Evolutionary conservation across 2,888 invertebrate species (phyloP).

Genomic region (Latheticus oryzae): DNA sequence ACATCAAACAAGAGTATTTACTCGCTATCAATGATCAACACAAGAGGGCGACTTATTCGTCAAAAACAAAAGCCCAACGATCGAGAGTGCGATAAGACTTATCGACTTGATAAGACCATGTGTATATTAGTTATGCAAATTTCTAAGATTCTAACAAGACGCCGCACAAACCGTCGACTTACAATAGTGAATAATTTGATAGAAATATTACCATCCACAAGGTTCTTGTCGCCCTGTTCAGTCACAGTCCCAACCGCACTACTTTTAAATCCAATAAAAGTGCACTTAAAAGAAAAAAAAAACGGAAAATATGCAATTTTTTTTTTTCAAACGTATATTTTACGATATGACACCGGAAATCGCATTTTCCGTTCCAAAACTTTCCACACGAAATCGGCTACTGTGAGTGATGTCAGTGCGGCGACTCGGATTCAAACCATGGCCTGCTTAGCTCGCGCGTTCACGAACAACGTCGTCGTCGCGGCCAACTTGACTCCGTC

Average conservation of each 20-base stretch:
- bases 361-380: constrained; percentile 36
- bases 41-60: not conserved
- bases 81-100: constrained; percentile 20
- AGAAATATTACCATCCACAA: constrained; percentile 31
- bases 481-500: constrained; percentile 28
- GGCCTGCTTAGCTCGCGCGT: constrained; percentile 33
- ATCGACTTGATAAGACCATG: constrained; percentile 3
- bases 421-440: constrained; percentile 31
- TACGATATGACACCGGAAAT: constrained; percentile 22
- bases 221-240: not conserved
- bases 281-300: constrained; percentile 11
- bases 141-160: not conserved
- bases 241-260: constrained; percentile 3
- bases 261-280: constrained; percentile 9
- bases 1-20: constrained; percentile 2
- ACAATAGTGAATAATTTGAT: constrained; percentile 1
- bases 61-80: constrained; percentile 12
- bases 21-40: not conserved
- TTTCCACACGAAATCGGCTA: constrained; percentile 22
- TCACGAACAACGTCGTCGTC: constrained; percentile 13
- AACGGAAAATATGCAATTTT: no score
- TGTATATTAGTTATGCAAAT: not conserved
- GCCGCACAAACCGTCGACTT: constrained; percentile 5
- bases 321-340: constrained; percentile 8
- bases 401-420: constrained; percentile 9